Evolutionary conservation across 2,113 vertebrate genomes (phyloP).

Genomic region (Odontesthes bonariensis): DNA sequence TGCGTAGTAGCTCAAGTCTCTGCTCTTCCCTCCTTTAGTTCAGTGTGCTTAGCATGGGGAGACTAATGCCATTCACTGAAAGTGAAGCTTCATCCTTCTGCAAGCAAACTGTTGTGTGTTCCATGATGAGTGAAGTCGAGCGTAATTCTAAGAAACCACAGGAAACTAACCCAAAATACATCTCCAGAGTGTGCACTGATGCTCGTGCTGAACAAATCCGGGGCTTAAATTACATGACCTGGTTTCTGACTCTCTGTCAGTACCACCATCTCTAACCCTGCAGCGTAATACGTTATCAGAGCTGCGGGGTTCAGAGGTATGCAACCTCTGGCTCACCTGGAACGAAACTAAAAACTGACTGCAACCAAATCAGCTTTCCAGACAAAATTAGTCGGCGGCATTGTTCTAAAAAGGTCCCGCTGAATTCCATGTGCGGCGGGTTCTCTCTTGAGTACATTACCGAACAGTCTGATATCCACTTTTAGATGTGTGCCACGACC

Average conservation of each 20-base stretch:
- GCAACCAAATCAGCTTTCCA: neutral
- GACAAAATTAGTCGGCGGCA: neutral
- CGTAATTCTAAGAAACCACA: neutral
- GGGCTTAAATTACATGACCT: no score
- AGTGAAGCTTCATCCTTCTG: conserved; percentile 4
- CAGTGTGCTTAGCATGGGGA: neutral
- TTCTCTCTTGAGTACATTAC: neutral
- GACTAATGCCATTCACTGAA: conserved; percentile 18
- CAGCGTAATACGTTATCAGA: neutral
- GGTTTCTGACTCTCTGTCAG: neutral
- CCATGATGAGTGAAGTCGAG: neutral
- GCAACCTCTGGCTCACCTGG: neutral
- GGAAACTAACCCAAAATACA: no score
- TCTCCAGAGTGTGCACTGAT: no score
- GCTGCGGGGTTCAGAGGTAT: neutral
- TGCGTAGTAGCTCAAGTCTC: neutral
- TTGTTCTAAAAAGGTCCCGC: no score
- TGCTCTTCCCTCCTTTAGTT: neutral
- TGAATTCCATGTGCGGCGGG: no score
- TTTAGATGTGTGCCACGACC: conserved; percentile 36
- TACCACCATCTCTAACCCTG: neutral
- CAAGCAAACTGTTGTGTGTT: neutral
- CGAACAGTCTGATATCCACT: neutral
- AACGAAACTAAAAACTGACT: conserved; percentile 7
- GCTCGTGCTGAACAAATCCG: no score